These are phyloP conservation scores for Lanistes nyassanus DNA, from an alignment of 1,140 invertebrate genomes.

Conservation along the genomic window DNA sequence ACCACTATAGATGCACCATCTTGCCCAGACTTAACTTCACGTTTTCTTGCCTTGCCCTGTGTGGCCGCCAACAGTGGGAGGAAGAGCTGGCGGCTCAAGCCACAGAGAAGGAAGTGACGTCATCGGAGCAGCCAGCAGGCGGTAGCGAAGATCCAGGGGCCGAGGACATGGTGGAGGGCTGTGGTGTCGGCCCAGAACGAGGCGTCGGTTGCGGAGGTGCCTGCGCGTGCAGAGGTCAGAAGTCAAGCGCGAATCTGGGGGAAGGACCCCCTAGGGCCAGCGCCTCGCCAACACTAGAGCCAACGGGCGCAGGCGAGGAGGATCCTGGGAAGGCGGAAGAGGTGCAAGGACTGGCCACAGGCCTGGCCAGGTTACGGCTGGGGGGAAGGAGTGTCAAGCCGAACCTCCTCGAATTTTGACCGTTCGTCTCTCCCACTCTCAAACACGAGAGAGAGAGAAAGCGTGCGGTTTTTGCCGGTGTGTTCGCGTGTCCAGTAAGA, in stretches of 20 bases:
- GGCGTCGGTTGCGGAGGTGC: background rate
- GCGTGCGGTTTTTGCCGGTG: too few species aligned
- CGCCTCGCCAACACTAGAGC: background rate
- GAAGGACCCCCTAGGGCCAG: too few species aligned
- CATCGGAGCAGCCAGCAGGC: too few species aligned
- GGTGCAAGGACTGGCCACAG: background rate
- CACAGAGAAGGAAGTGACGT: background rate
- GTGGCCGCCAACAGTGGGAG: constrained; percentile 32
- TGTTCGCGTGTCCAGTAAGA: too few species aligned
- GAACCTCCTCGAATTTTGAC: constrained; percentile 12
- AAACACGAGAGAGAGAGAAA: too few species aligned
- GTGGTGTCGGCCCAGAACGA: background rate
- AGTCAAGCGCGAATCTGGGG: too few species aligned
- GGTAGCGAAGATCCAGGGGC: too few species aligned
- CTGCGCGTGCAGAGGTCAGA: background rate
- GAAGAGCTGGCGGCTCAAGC: constrained; percentile 25
- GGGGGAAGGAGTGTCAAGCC: constrained; percentile 12
- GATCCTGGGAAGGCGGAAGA: background rate
- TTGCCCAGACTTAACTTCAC: too few species aligned
- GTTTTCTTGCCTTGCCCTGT: too few species aligned
- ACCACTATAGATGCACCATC: too few species aligned
- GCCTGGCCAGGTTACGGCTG: constrained; percentile 6
- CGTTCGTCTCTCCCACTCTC: background rate
- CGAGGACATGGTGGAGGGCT: background rate
- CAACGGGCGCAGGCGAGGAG: background rate